Conservation (phyloP, 2,888 invertebrate genomes). For the Pammene fasciana region DNA sequence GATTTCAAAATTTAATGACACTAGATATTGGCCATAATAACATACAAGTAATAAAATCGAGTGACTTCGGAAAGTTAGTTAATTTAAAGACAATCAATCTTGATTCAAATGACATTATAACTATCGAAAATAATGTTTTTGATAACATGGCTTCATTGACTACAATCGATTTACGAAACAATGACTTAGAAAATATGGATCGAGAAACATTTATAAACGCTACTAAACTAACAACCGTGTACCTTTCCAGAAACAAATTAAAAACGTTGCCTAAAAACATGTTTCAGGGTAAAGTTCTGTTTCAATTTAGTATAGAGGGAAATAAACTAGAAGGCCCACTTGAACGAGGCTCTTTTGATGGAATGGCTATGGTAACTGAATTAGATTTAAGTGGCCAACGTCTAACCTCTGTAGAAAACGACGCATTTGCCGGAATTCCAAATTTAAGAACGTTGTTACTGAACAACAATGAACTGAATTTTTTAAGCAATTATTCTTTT, state of each 20-base stretch:
- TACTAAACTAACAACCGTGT: conserved; percentile 49
- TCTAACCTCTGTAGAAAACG: conserved; percentile 59
- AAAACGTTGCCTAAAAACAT: conserved; percentile 56
- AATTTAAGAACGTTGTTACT: conserved; percentile 54
- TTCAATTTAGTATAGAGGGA: conserved; percentile 53
- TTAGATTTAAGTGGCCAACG: conserved; percentile 61
- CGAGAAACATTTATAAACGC: conserved; percentile 52
- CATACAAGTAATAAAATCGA: conserved; percentile 50
- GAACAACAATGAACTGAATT: conserved; percentile 60
- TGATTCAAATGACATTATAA: conserved; percentile 55
- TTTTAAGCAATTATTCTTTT: conserved; percentile 57
- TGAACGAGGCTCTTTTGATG: conserved; percentile 62
- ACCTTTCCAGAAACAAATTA: conserved; percentile 61
- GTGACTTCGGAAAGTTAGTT: conserved; percentile 56
- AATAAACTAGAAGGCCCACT: conserved; percentile 61
- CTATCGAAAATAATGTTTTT: conserved; percentile 54
- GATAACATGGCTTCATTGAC: conserved; percentile 48
- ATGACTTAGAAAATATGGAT: conserved; percentile 52
- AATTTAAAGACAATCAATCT: conserved; percentile 57
- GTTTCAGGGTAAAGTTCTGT: conserved; percentile 59
- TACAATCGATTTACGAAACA: conserved; percentile 56
- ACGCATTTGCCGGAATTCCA: conserved; percentile 59
- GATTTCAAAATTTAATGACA: conserved; percentile 56
- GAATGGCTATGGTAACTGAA: conserved; percentile 51
- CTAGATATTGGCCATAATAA: conserved; percentile 60